Base-by-base conservation (phyloP, 1,140 invertebrate genomes). In the Alviniconcha marisindica region DNA sequence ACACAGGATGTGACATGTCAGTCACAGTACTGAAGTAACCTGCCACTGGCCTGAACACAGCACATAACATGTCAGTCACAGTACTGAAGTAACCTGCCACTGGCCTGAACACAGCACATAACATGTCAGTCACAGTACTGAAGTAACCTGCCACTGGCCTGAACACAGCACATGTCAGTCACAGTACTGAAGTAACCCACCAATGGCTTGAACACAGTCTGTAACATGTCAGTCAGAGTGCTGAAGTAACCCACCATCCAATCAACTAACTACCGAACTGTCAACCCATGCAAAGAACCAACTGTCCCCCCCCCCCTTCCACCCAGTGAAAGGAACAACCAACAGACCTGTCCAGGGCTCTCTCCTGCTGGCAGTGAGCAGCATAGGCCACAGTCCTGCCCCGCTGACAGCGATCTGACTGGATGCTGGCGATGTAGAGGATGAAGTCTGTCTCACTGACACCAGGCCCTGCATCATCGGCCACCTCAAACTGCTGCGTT, bases 351-450 rank as follows among this genome's bases (percentile, higher is more conserved):
- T 99, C 98, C 73, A 98, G 94, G 33, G 96, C 95, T 2, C 96
- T 95, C 93, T 99, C 99, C 92, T 99, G 98, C 92, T 99, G 98
- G 92, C 99, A 99, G 92, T 99, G 98, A 7, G 98, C 98, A 21
- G 99, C 99, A 94, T 99, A 99, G 0, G 98, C 98, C 24, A 98
- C 97, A 0, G 98, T 99, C 60, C 89, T 89, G 28, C 91, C 92
- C 86, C 97, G 96, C 73, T 96, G 95, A 93, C 98, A 99, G 38
- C 98, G 94, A 87, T 97, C 96, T 0, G 98, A 98, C 90, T 98
- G 95, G 90, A 97, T 95, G 0, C 98, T 98, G 24, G 98, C 99
- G 18, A 99, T 97, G 92, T 99, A 99, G 87, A 99, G 96, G 15
- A 99, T 96, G 94, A 99, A 99, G 93, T 99, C 98, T 0, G 97